Evolutionary conservation across 2,113 vertebrate species (phyloP).

Genomic region (Ranitomeya variabilis): DNA sequence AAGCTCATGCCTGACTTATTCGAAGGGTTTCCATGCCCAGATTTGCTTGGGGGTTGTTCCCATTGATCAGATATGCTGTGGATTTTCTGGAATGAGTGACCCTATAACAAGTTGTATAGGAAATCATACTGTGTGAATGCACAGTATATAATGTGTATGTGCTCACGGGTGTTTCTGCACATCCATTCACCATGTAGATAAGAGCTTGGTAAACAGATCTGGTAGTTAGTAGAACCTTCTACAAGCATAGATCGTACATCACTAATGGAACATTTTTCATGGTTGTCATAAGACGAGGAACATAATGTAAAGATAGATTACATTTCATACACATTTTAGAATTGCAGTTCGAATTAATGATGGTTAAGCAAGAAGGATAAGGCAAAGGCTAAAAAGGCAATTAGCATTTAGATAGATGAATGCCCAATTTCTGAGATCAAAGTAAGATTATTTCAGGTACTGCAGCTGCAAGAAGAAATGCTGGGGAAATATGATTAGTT

Average conservation of each 20-base stretch:
- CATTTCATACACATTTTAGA: constrained; percentile 47
- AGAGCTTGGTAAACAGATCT: not conserved
- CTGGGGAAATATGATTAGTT: constrained; percentile 29
- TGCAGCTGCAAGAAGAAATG: constrained; percentile 36
- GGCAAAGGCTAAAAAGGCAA: constrained; percentile 57
- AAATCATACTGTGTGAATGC: no score
- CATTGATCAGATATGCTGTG: no score
- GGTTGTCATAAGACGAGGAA: constrained; percentile 25
- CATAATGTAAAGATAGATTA: constrained; percentile 41
- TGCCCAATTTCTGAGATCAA: constrained; percentile 41
- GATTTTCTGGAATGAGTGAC: no score
- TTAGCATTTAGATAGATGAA: constrained; percentile 59
- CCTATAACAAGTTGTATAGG: no score
- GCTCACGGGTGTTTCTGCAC: no score
- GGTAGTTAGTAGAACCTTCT: not conserved
- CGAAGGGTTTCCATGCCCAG: no score
- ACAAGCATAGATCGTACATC: not conserved
- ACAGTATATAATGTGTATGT: no score
- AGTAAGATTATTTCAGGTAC: constrained; percentile 49
- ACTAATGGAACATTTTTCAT: constrained; percentile 17
- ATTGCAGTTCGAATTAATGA: constrained; percentile 39
- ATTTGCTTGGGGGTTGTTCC: no score
- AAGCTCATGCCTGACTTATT: no score
- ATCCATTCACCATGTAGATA: not conserved
- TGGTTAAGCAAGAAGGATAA: constrained; percentile 38